Evolutionary conservation across 2,888 invertebrate genomes (phyloP), one percentile per base, ranked within the genome.

Genomic region (Pasiphila rectangulata): DNA sequence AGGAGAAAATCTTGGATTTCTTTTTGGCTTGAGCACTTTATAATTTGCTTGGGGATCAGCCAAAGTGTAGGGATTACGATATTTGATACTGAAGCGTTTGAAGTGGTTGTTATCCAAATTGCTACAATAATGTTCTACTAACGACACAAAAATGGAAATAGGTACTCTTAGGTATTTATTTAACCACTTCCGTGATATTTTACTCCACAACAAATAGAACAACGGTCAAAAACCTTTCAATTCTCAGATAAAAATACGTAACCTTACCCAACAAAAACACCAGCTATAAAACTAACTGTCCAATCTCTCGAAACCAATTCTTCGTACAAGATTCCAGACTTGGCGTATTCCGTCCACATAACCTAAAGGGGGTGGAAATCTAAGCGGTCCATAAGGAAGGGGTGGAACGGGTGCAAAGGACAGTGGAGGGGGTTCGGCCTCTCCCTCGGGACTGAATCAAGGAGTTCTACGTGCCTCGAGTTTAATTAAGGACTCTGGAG

Each of bases 371-470:
- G 85, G 84, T 72, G 83, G 80, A 87, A 87, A 87, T 88, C 87
- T 86, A 86, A 86, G 87, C 87, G 83, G 83, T 82, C 84, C 87
- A 85, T 85, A 85, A 86, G 86, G 82, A 79, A 80, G 68, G 79
- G 73, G 77, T 74, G 86, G 80, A 79, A 79, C 67, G 79, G 76
- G 74, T 69, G 60, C 47, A 54, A 56, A 57, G 55, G 56, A 59
- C 65, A 63, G 64, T 46, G 46, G 58, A 37, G 39, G 49, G 56
- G 56, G 58, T 50, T 64, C 59, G 64, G 66, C 69, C 61, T 67
- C 65, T 65, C 55, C 58, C 64, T 72, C 73, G 84, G 76, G 80
- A 81, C 81, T 85, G 87, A 87, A 87, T 87, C 86, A 87, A 87
- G 87, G 86, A 87, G 83, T 75, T 78, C 70, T 86, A 87, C 87